phyloP scores from a whole-genome alignment of 2,797 vertebrate genomes.

The Moxostoma hubbsi region DNA sequence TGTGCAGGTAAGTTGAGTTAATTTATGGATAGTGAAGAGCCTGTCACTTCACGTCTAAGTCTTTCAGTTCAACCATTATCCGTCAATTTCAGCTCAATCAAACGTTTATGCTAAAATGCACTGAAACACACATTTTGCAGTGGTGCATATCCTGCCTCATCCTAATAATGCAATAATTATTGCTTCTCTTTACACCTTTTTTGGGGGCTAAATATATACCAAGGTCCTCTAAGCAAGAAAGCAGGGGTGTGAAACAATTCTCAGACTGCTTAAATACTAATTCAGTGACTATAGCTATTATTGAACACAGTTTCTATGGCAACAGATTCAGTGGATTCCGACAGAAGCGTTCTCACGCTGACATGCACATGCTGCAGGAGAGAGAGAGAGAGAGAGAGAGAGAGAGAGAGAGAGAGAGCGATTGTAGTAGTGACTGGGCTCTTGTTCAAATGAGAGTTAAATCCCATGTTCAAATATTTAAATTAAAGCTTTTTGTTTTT shows the following conservation, averaged over 20 bases:
- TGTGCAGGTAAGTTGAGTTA: background rate
- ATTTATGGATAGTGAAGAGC: background rate
- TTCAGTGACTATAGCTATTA: constrained; percentile 72
- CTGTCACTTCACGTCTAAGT: background rate
- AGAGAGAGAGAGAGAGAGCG: constrained; percentile 22
- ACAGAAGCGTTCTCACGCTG: constrained; percentile 73
- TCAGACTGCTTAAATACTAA: constrained; percentile 71
- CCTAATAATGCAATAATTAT: constrained; percentile 14
- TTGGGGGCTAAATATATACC: constrained; percentile 49
- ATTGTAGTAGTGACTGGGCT: background rate
- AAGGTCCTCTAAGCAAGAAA: constrained; percentile 51
- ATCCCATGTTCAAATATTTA: background rate
- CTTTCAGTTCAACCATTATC: background rate
- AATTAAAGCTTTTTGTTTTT: background rate
- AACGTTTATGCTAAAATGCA: background rate
- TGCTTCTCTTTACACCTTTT: constrained; percentile 15
- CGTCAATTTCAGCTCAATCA: background rate
- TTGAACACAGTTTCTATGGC: constrained; percentile 81
- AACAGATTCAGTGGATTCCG: constrained; percentile 78
- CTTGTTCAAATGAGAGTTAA: background rate
- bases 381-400: constrained; percentile 20
- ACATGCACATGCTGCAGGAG: constrained; percentile 66
- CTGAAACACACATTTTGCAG: background rate
- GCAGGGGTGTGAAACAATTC: constrained; percentile 62
- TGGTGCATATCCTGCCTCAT: constrained; percentile 1